Evolutionary conservation across 2,113 vertebrate species (phyloP).

Genomic region (Thryonomys swinderianus): DNA sequence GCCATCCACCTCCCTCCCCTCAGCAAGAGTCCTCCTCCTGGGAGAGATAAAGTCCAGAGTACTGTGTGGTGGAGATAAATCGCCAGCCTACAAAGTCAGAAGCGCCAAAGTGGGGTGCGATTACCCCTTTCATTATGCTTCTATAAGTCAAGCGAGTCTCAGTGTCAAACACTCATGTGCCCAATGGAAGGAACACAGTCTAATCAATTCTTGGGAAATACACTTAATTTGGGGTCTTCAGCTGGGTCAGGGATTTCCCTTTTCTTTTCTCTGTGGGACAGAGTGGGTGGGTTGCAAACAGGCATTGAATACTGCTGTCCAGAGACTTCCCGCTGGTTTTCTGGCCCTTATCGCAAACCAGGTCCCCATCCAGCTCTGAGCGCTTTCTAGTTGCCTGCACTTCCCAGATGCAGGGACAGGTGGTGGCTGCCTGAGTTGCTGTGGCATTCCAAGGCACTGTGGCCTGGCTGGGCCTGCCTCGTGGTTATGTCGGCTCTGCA

Average conservation of each 20-base stretch:
- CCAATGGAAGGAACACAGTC: not conserved
- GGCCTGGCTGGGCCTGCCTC: too few relatives aligned
- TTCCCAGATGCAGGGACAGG: fast-evolving
- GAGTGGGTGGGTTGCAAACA: not conserved
- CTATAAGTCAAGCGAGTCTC: not conserved
- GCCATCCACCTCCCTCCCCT: not conserved
- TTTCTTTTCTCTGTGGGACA: not conserved
- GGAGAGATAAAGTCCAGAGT: not conserved
- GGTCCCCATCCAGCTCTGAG: not conserved
- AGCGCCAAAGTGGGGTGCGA: not conserved
- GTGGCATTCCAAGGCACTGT: too few relatives aligned
- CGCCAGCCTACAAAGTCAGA: not conserved
- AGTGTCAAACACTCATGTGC: not conserved
- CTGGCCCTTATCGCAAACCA: not conserved
- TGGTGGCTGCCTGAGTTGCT: not conserved
- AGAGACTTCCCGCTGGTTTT: not conserved
- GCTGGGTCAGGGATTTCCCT: not conserved
- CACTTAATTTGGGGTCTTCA: not conserved
- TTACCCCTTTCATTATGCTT: not conserved
- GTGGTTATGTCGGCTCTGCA: not conserved
- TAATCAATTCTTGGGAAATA: not conserved
- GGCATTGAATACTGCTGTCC: not conserved
- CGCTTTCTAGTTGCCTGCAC: not conserved
- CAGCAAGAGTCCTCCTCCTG: too few relatives aligned
- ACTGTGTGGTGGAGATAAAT: too few relatives aligned